phyloP scores from a whole-genome alignment of 2,888 invertebrate species.

The Formica aserva region DNA sequence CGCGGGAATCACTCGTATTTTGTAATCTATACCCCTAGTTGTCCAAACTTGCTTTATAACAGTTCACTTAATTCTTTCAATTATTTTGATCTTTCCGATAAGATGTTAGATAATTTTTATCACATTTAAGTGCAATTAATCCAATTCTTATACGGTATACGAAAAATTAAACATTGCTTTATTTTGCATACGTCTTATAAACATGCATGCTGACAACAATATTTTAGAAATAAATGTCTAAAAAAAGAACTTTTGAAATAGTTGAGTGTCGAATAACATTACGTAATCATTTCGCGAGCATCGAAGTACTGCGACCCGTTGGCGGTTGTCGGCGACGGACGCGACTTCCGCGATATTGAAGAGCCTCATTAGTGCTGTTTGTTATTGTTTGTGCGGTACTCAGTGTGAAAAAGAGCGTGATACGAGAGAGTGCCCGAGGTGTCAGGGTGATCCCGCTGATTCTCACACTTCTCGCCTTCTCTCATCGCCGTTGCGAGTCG shows the following conservation, averaged over 20 bases:
- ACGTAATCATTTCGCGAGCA: conserved; percentile 72
- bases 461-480: conserved; percentile 80
- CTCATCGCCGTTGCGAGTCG: conserved; percentile 64
- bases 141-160: not conserved
- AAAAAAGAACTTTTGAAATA: conserved; percentile 6
- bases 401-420: conserved; percentile 80
- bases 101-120: not conserved
- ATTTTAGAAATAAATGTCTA: not conserved
- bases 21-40: conserved; percentile 27
- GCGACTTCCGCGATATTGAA: conserved; percentile 81
- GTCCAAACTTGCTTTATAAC: conserved; percentile 21
- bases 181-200: not conserved
- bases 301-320: conserved; percentile 68
- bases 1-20: conserved; percentile 34
- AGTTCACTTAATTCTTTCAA: conserved; percentile 2
- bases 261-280: conserved; percentile 72
- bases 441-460: conserved; percentile 85
- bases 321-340: conserved; percentile 60
- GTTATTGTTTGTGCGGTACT: conserved; percentile 85
- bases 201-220: not conserved
- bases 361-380: conserved; percentile 86
- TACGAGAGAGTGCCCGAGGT: conserved; percentile 85
- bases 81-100: not conserved
- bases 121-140: not conserved
- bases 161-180: not conserved